Conservation (phyloP, 2,113 vertebrate genomes). For the Zingel zingel region DNA sequence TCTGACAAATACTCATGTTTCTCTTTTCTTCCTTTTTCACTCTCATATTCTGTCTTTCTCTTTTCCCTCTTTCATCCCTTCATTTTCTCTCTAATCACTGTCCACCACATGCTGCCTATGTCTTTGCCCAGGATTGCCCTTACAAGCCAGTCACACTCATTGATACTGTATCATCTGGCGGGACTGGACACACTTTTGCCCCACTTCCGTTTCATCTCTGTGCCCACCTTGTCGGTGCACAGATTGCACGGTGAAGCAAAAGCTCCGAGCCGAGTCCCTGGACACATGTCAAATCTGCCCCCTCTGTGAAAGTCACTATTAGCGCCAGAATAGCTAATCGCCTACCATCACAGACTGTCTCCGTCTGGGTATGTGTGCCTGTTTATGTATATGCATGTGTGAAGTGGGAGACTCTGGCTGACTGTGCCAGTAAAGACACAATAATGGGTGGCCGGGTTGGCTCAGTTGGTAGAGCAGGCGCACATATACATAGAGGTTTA, state of each 20-base stretch:
- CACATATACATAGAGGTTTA: no score
- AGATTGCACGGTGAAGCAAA: conserved; percentile 73
- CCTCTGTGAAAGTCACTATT: conserved; percentile 72
- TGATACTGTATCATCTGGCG: conserved; percentile 24
- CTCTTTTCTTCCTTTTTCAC: conserved; percentile 6
- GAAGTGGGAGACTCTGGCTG: conserved; percentile 16
- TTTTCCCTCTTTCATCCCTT: not conserved
- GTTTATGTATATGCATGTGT: conserved; percentile 7
- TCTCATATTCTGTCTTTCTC: not conserved
- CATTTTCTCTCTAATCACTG: not conserved
- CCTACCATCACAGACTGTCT: conserved; percentile 58
- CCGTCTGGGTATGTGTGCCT: conserved; percentile 27
- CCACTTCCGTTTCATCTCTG: conserved; percentile 66
- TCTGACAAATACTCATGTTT: conserved; percentile 1
- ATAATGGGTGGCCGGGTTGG: not conserved
- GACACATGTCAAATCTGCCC: conserved; percentile 71
- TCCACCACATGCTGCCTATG: conserved; percentile 8
- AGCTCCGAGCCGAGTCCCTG: conserved; percentile 60
- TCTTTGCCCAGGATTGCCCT: conserved; percentile 30
- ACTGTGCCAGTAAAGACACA: conserved; percentile 2
- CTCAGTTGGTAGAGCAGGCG: no score
- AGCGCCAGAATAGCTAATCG: conserved; percentile 64
- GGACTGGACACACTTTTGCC: conserved; percentile 23
- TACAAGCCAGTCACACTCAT: conserved; percentile 26
- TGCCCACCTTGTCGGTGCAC: conserved; percentile 72